These are phyloP conservation scores for Erynnis tages DNA, from an alignment of 2,888 invertebrate species.

Conservation along the genomic window DNA sequence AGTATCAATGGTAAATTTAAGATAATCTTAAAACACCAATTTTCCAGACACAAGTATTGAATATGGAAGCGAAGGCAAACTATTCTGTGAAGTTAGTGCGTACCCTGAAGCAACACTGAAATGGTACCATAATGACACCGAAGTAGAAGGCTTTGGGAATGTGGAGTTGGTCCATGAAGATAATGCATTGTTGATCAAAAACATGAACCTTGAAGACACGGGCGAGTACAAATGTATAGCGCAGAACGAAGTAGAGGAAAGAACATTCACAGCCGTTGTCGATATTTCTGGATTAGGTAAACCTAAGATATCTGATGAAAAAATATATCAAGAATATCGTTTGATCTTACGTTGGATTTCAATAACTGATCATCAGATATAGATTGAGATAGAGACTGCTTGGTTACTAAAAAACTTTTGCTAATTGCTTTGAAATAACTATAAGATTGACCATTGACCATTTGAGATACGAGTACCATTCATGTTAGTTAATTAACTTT, in stretches of 20 bases:
- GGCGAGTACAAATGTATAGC: constrained; percentile 58
- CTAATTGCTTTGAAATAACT: too few species aligned
- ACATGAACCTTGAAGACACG: constrained; percentile 51
- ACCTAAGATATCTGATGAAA: too few species aligned
- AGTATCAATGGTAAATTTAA: too few species aligned
- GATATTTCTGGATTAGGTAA: constrained; percentile 62
- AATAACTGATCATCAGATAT: too few species aligned
- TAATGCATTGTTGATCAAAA: constrained; percentile 48
- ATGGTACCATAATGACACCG: constrained; percentile 59
- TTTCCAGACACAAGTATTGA: constrained; percentile 56
- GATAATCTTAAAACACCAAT: too few species aligned
- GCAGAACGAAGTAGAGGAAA: constrained; percentile 43
- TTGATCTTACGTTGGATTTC: too few species aligned
- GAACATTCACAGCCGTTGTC: constrained; percentile 42
- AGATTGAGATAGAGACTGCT: too few species aligned
- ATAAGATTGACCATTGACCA: too few species aligned
- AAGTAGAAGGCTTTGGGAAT: constrained; percentile 39
- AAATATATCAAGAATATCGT: too few species aligned
- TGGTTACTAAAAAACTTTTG: too few species aligned
- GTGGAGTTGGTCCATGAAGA: constrained; percentile 42
- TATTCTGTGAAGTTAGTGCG: constrained; percentile 57
- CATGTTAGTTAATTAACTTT: background rate
- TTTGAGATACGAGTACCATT: too few species aligned
- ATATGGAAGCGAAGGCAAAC: constrained; percentile 50
- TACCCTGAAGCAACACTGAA: constrained; percentile 56